Conservation (phyloP, 2,888 invertebrate species). For the Matsumyia berberina region DNA sequence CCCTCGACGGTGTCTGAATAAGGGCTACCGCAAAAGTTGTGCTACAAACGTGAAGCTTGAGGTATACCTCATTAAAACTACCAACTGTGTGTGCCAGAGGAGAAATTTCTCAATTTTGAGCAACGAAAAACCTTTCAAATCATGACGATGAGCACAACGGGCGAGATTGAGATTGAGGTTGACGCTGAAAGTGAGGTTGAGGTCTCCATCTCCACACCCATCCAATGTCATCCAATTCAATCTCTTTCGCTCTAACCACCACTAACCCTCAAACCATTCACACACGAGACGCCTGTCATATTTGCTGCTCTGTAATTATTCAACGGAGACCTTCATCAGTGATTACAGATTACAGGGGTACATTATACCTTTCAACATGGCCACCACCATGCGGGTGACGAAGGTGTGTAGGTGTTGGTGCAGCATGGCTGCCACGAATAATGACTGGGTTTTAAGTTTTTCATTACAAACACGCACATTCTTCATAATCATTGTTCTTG, state of each 20-base stretch:
- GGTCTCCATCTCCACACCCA: neutral
- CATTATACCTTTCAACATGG: slow-evolving; percentile 30
- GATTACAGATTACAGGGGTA: slow-evolving; percentile 43
- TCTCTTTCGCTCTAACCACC: slow-evolving; percentile 9
- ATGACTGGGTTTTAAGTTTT: slow-evolving; percentile 57
- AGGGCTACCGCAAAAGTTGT: slow-evolving; percentile 38
- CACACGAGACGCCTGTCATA: slow-evolving; percentile 64
- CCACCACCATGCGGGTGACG: slow-evolving; percentile 4
- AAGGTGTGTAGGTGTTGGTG: slow-evolving; percentile 8
- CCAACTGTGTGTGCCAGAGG: slow-evolving; percentile 50
- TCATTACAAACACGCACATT: slow-evolving; percentile 60
- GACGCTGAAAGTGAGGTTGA: slow-evolving; percentile 9
- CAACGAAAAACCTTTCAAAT: slow-evolving; percentile 56
- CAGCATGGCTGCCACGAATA: slow-evolving; percentile 11
- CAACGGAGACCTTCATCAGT: slow-evolving; percentile 59
- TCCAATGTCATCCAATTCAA: slow-evolving; percentile 41
- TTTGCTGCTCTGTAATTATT: slow-evolving; percentile 66
- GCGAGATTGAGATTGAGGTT: slow-evolving; percentile 25
- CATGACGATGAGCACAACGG: slow-evolving; percentile 39
- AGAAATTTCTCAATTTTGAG: slow-evolving; percentile 64
- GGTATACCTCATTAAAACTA: slow-evolving; percentile 68
- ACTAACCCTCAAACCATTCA: slow-evolving; percentile 25
- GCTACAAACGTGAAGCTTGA: slow-evolving; percentile 39
- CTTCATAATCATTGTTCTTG: slow-evolving; percentile 26
- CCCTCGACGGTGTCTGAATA: slow-evolving; percentile 34